Evolutionary conservation across 2,113 vertebrate genomes (phyloP), one percentile per base, ranked within the genome.

Genomic region (Myotis brandtii): DNA sequence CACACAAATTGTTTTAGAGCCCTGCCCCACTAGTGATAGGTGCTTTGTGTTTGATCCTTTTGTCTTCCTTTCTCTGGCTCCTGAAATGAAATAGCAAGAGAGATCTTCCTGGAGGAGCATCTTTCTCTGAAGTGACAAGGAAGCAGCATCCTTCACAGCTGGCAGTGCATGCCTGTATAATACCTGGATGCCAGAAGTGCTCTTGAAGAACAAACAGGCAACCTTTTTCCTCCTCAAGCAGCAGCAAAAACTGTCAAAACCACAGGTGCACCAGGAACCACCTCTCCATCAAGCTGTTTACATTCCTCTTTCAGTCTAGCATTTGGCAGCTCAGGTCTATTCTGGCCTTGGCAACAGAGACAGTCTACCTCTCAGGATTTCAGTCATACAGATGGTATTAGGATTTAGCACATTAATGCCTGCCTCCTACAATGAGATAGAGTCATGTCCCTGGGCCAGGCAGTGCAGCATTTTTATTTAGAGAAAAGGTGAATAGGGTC

Each of bases 141-240:
- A 91, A 91, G 82, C 23, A 17, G 86, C 56, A 54, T 72, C 86
- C 75, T 90, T 96, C 94, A 95, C 91, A 97, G 97, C 96, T 97
- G 96, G 96, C 94, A 86, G 48, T 64, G 69, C 72, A 23, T 77
- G 95, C 82, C 56, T 72, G 91, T n/a, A 50, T 93, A 93, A 96
- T 95, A 95, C 95, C 91, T 96, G 86, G 93, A 94, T 97, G 96
- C 96, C 88, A 93, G 94, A 89, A 97, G 91, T 95, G 83, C 96
- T 97, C 97, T 96, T 97, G 95, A 97, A 95, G 95, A 98, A 97
- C 96, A 96, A 96, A 96, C 94, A 94, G 94, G 82, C 96, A 96
- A 73, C 91, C 89, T 94, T 82, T 56, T 98, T 93, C 81, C 94
- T 25, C 76, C 97, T 98, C 85, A 97, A 96, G 93, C 95, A 89